Evolutionary conservation across 2,113 vertebrate species (phyloP).

Genomic region (Manacus vitellinus): DNA sequence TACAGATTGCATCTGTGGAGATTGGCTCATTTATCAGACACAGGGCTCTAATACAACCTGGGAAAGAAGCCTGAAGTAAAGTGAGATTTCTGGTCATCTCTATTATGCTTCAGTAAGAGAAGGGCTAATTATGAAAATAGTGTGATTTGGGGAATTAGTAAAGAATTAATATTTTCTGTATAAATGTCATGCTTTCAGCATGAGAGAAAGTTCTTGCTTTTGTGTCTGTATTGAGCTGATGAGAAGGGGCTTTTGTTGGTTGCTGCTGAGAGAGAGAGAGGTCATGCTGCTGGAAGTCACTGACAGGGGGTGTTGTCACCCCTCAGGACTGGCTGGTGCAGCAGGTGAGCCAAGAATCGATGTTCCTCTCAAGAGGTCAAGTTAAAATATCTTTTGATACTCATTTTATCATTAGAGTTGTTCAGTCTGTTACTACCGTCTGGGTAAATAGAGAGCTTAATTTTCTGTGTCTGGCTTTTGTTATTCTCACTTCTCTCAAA

Average conservation of each 20-base stretch:
- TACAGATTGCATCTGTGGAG: background rate
- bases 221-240: background rate
- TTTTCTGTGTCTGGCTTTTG: background rate
- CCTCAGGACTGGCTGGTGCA: background rate
- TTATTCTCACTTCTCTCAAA: background rate
- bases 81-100: background rate
- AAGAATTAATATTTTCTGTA: background rate
- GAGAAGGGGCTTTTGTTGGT: background rate
- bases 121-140: background rate
- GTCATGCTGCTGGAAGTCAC: background rate
- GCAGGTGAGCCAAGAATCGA: background rate
- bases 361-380: background rate
- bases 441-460: background rate
- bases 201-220: background rate
- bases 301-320: background rate
- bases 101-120: background rate
- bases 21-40: background rate
- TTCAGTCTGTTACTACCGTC: background rate
- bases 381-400: background rate
- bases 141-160: background rate
- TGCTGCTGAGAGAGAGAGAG: background rate
- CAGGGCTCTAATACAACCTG: background rate
- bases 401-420: background rate
- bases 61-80: background rate
- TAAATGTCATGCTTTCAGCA: background rate